These are phyloP conservation scores for Orchesellides sinensis DNA, from an alignment of 2,888 invertebrate species.

Conservation along the genomic window DNA sequence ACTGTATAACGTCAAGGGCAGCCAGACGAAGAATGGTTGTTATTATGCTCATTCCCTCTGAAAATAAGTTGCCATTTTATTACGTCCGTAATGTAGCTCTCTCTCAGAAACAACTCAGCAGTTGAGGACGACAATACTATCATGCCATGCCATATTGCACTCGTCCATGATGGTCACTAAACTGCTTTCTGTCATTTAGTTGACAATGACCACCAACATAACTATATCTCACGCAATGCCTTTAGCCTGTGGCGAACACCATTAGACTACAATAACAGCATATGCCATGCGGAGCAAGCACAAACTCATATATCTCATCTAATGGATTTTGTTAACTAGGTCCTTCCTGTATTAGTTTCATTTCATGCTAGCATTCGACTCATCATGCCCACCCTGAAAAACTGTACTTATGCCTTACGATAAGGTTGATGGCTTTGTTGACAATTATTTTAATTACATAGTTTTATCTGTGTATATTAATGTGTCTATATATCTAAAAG, in stretches of 20 bases:
- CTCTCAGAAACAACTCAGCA: background rate
- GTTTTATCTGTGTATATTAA: conserved; percentile 1
- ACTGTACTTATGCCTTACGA: background rate
- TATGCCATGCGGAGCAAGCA: background rate
- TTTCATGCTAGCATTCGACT: background rate
- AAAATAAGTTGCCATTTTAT: conserved; percentile 26
- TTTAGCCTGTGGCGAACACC: background rate
- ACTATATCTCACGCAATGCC: conserved; percentile 42
- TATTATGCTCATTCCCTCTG: conserved; percentile 18
- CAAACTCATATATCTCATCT: conserved; percentile 9
- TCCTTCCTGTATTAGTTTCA: conserved; percentile 33
- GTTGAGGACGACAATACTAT: conserved; percentile 4
- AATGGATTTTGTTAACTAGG: conserved; percentile 48
- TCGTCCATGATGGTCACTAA: too few relatives aligned
- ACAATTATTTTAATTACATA: conserved; percentile 29
- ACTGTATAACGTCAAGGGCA: background rate
- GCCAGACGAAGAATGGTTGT: too few relatives aligned
- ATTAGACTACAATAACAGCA: background rate
- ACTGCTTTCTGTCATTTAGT: conserved; percentile 25
- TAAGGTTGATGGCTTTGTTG: background rate
- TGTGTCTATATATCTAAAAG: background rate
- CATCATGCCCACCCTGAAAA: conserved; percentile 16
- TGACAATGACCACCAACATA: conserved; percentile 53
- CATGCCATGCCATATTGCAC: background rate
- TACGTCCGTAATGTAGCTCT: background rate